Base-by-base conservation (phyloP, 2,797 vertebrate species). In the Sylvia borin region DNA sequence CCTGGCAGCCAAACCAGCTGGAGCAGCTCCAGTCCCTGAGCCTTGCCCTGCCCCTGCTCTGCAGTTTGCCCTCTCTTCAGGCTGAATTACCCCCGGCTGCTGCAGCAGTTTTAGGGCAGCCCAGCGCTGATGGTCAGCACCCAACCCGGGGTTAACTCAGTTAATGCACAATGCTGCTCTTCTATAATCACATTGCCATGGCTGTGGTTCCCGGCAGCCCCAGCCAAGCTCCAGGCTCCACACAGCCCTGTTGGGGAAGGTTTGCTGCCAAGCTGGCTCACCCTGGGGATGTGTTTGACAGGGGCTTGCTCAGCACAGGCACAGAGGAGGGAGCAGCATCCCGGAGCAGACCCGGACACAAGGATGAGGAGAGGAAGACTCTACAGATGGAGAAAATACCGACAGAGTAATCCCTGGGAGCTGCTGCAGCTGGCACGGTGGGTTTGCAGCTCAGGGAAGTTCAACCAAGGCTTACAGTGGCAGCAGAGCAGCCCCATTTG, bases 331-430 rank as follows among this genome's bases (percentile, higher is more conserved):
- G 62, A 50, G 20, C 55, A 85, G 67, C 58, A 43, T 16, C n/a
- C 45, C 13, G 3, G 21, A 45, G 57, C 32, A 72, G 61, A 42
- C 4, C n/a, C 0, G 0, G 16, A 42, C 32, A 22, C 2, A 3
- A 51, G 45, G 57, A 38, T 0, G 0, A 40, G 64, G 36, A 13
- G 0, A 6, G 22, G 12, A 65, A 81, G n/a, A 60, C 17, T 85
- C 43, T 60, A 36, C 24, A 66, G 24, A 4, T 14, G 32, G 27
- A 81, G 62, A 25, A 85, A 72, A 78, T 3, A 40, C 0, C 50
- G 34, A 32, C 61, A 48, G 64, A 53, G 42, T 27, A 40, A 16
- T 13, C n/a, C 9, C 55, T 38, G 67, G 15, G 58, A 61, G 61
- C 34, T 54, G 57, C 77, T 61, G 60, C 65, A n/a, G 75, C 45